These are phyloP conservation scores for Thripadectes ignobilis DNA, from an alignment of 2,797 vertebrate genomes.

Conservation along the genomic window DNA sequence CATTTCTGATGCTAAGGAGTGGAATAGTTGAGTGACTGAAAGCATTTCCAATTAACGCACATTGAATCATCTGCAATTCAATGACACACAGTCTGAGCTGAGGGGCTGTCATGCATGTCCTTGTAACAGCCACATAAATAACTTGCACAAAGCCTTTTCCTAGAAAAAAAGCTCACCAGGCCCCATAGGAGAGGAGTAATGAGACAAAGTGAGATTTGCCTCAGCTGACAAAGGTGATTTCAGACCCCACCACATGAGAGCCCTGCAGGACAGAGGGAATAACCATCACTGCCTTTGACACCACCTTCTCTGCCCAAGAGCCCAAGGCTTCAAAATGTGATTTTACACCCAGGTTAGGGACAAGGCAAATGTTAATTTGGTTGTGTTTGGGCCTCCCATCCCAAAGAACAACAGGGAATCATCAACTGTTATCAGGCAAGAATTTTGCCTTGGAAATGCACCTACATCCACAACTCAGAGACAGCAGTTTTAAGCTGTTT, in stretches of 20 bases:
- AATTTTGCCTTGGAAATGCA: neutral
- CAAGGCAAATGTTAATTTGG: neutral
- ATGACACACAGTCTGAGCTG: neutral
- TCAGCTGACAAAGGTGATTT: neutral
- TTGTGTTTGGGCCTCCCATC: neutral
- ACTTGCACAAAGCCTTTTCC: neutral
- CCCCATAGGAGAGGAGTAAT: neutral
- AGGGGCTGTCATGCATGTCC: neutral
- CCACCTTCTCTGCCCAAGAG: neutral
- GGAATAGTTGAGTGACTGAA: neutral
- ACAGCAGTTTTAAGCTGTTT: neutral
- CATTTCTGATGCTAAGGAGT: neutral
- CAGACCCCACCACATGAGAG: neutral
- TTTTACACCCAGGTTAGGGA: neutral
- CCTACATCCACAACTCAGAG: neutral
- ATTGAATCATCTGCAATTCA: conserved; percentile 10
- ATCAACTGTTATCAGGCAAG: neutral
- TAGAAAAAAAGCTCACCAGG: neutral
- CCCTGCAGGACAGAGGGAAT: neutral
- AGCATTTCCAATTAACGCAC: neutral
- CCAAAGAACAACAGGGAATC: neutral
- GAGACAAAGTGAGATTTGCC: neutral
- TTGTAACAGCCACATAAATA: neutral
- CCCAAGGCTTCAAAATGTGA: neutral
- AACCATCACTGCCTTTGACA: neutral